Evolutionary conservation across 2,113 vertebrate genomes (phyloP), one percentile per base, ranked within the genome.

Genomic region (Ceuthmochares aereus): DNA sequence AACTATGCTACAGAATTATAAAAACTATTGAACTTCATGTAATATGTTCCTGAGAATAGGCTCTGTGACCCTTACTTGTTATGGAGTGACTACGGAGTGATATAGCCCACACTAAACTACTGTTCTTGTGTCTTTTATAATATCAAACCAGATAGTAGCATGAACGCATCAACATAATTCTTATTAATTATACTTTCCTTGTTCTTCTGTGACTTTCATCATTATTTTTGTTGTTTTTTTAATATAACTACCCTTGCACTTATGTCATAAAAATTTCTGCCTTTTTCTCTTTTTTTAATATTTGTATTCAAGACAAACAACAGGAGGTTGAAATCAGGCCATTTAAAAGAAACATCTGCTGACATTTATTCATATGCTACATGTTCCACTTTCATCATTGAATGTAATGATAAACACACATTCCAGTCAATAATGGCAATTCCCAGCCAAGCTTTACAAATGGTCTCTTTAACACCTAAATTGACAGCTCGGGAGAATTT

Each of bases 251-350:
- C 97, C 97, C 97, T 98, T 98, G 97, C 97, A 98, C 98, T 98
- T 98, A 98, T 98, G 98, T 98, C 97, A 98, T 98, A 98, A 98
- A 98, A 98, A 97, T 96, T 97, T 96, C 98, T 97, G 97, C 97
- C 97, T 98, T 97, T 98, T 97, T 98, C 97, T 97, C 96, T 98
- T 97, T 98, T 40, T 98, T 98, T 98, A 98, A 98, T 98, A 98
- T 98, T 98, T 98, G 98, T 98, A 98, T 98, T 98, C 98, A 98
- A 98, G 98, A 98, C 98, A 98, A 98, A 98, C 98, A 98, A 98
- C 98, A 98, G 98, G 98, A 98, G 98, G 98, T 98, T 98, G 98
- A 98, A 98, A 98, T 98, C 98, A 98, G 98, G 98, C 98, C 98
- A 98, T 98, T 98, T 98, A 98, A 98, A 98, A 98, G 98, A 98